Conservation (phyloP, 1,140 invertebrate genomes). For the Parapsyche elsis region DNA sequence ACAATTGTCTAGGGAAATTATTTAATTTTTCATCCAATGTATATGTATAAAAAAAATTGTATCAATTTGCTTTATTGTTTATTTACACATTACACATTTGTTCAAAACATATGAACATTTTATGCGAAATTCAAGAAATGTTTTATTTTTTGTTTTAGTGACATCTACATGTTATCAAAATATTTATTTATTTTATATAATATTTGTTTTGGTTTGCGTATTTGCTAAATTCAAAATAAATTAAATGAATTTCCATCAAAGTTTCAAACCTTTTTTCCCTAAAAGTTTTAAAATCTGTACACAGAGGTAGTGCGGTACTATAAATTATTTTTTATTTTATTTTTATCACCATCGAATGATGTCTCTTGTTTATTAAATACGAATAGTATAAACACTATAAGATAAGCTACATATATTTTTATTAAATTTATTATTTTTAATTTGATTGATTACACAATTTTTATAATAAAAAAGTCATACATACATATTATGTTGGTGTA, state of each 20-base stretch:
- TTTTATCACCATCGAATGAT: background rate
- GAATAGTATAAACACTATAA: too few species aligned
- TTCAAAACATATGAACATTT: background rate
- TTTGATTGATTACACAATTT: background rate
- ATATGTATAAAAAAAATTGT: too few species aligned
- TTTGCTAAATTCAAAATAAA: conserved; percentile 8
- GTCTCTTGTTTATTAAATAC: too few species aligned
- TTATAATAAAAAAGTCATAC: too few species aligned
- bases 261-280: background rate
- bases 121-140: background rate
- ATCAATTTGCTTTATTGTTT: too few species aligned
- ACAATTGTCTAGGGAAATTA: background rate
- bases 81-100: too few species aligned
- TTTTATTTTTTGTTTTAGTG: background rate
- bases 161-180: background rate
- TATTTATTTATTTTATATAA: too few species aligned
- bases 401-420: too few species aligned
- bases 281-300: background rate
- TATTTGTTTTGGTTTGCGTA: background rate
- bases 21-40: background rate
- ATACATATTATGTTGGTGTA: too few species aligned
- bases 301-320: background rate
- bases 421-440: background rate
- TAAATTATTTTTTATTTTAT: background rate
- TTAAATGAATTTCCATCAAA: background rate